Percentiles rank a stretch among this genome's conserved stretches.
These are phyloP conservation scores for Drosophila arizonae DNA, from an alignment of 1,140 invertebrate species.

Conservation along the genomic window DNA sequence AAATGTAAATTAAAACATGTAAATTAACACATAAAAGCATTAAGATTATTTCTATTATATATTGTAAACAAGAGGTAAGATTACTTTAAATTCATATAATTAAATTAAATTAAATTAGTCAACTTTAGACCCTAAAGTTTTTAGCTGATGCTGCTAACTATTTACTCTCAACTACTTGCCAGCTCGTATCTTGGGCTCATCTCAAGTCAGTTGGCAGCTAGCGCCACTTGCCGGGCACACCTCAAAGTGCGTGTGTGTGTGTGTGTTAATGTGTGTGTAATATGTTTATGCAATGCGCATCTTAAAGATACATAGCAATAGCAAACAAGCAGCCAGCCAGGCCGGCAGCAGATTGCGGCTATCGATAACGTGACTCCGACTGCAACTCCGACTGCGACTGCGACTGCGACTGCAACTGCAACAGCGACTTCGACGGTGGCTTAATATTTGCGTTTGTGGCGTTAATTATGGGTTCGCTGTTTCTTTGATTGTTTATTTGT, in stretches of 20 bases:
- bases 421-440: constrained; percentile 39
- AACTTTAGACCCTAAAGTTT: no score
- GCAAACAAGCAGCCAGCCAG: constrained; percentile 4
- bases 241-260: background rate
- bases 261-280: constrained; percentile 12
- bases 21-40: no score
- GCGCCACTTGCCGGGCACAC: constrained; percentile 38
- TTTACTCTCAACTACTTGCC: no score
- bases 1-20: no score
- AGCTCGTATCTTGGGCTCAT: background rate
- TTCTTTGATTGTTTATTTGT: constrained; percentile 81
- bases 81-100: no score
- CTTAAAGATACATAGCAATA: constrained; percentile 30
- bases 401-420: constrained; percentile 20
- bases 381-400: constrained; percentile 7
- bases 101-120: no score
- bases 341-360: constrained; percentile 26
- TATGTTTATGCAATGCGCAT: constrained; percentile 40
- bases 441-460: constrained; percentile 81
- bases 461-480: constrained; percentile 71
- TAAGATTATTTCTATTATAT: no score
- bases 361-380: constrained; percentile 36
- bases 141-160: no score
- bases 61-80: no score
- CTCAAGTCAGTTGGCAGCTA: constrained; percentile 15